Evolutionary conservation across 2,888 invertebrate genomes (phyloP).

Genomic region (Drosophila macrospina): DNA sequence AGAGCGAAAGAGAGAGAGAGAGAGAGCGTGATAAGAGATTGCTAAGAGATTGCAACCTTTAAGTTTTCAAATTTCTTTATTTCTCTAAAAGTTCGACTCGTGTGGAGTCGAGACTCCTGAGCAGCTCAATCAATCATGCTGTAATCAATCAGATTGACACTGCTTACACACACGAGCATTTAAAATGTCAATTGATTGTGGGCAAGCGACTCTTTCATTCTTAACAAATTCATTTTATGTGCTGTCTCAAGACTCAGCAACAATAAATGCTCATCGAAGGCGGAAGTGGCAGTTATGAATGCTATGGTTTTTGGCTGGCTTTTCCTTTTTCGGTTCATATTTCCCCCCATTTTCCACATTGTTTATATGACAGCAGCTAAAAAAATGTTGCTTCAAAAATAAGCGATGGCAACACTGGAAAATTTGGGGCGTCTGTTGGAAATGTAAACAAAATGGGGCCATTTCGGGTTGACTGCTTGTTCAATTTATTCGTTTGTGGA

Average conservation of each 20-base stretch:
- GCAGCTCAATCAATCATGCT: conserved; percentile 57
- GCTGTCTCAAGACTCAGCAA: conserved; percentile 18
- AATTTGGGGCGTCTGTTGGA: conserved; percentile 65
- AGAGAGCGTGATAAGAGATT: conserved; percentile 31
- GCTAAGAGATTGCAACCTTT: conserved; percentile 32
- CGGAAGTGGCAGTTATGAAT: conserved; percentile 69
- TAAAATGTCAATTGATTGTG: conserved; percentile 65
- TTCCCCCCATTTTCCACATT: conserved; percentile 37
- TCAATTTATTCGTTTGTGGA: conserved; percentile 12
- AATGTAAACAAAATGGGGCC: conserved; percentile 70
- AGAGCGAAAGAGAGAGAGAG: conserved; percentile 21
- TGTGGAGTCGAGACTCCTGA: background rate
- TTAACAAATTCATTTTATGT: conserved; percentile 49
- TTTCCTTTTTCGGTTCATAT: conserved; percentile 13
- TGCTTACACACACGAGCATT: conserved; percentile 39
- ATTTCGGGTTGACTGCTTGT: conserved; percentile 40
- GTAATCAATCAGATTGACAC: conserved; percentile 72
- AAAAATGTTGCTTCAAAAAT: conserved; percentile 60
- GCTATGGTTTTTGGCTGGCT: conserved; percentile 19
- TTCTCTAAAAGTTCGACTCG: background rate
- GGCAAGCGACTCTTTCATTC: conserved; percentile 21
- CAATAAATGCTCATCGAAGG: conserved; percentile 51
- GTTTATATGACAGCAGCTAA: conserved; percentile 56
- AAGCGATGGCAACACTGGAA: conserved; percentile 54
- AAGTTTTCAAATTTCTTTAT: conserved; percentile 4